Base-by-base conservation (phyloP, 2,113 vertebrate species). In the Neolamprologus kungweensis region DNA sequence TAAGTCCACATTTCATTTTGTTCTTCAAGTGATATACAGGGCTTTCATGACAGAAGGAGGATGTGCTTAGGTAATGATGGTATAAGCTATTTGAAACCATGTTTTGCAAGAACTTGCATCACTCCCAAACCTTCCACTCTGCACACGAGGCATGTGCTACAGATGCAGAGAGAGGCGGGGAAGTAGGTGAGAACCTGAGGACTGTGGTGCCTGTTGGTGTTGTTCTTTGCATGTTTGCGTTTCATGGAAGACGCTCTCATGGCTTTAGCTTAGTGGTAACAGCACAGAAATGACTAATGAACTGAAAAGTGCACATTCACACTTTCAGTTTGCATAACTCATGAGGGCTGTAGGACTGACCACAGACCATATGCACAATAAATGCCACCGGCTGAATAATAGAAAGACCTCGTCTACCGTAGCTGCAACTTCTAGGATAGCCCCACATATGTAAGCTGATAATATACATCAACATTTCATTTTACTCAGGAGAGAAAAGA, bases 1-100 rank as follows among this genome's bases (percentile, higher is more conserved):
- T 99, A 96, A 98, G 99, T 97, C 3, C 3, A 21, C 26, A 5
- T 12, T 81, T 55, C 5, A 2, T 31, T 42, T 57, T 50, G 54
- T 40, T 35, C 3, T 33, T 4, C 0, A 50, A 51, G 73, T 2
- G 16, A 11, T 31, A n/a, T n/a, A n/a, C n/a, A n/a, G n/a, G n/a
- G n/a, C n/a, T n/a, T n/a, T n/a, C n/a, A n/a, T 16, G n/a, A 71
- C 40, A 47, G 40, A 28, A 47, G 7, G 6, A 17, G 47, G 40
- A 1, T 50, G 23, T 78, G 71, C 16, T 78, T 78, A 12, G 42
- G 16, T 31, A 50, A 50, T 31, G 73, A n/a, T 2, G 23, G 42
- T 12, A 5, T 7, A 50, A 50, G 45, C 71, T 19, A 1, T 31
- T 9, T 50, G 45, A 78, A 78, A 78, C 73, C 26, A 12, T 80